phyloP scores from a whole-genome alignment of 1,140 invertebrate species.

The Drosophila yakuba region DNA sequence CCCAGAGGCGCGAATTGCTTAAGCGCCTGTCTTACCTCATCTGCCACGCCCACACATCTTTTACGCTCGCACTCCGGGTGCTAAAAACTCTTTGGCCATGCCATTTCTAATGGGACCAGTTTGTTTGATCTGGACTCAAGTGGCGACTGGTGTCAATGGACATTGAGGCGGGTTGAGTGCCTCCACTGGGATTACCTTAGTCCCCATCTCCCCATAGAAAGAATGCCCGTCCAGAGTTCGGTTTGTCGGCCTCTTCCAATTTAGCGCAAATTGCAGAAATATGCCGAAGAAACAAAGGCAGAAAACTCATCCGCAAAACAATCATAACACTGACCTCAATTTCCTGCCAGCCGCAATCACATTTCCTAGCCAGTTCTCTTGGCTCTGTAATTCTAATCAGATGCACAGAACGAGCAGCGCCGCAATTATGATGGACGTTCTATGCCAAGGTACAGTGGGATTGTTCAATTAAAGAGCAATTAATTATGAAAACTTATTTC shows the following conservation, averaged over 20 bases:
- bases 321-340: constrained; percentile 84
- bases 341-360: constrained; percentile 81
- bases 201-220: constrained; percentile 4
- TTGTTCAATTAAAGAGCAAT: not conserved
- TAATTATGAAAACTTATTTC: not conserved
- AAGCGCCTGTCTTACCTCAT: constrained; percentile 39
- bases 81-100: constrained; percentile 12
- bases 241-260: constrained; percentile 44
- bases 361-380: constrained; percentile 61
- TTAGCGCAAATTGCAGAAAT: constrained; percentile 60
- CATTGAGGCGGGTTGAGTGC: constrained; percentile 32
- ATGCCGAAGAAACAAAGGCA: constrained; percentile 51
- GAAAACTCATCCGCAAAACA: constrained; percentile 78
- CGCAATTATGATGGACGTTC: constrained; percentile 70
- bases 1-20: constrained; percentile 45
- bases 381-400: constrained; percentile 76
- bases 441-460: constrained; percentile 22
- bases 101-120: constrained; percentile 50
- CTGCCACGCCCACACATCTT: constrained; percentile 74
- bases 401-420: constrained; percentile 58
- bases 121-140: constrained; percentile 42
- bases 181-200: not conserved
- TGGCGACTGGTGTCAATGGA: constrained; percentile 23
- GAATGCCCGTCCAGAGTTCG: constrained; percentile 22
- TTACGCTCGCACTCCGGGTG: constrained; percentile 26